Base-by-base conservation (phyloP, 1,140 invertebrate species). In the Trissolcus basalis region DNA sequence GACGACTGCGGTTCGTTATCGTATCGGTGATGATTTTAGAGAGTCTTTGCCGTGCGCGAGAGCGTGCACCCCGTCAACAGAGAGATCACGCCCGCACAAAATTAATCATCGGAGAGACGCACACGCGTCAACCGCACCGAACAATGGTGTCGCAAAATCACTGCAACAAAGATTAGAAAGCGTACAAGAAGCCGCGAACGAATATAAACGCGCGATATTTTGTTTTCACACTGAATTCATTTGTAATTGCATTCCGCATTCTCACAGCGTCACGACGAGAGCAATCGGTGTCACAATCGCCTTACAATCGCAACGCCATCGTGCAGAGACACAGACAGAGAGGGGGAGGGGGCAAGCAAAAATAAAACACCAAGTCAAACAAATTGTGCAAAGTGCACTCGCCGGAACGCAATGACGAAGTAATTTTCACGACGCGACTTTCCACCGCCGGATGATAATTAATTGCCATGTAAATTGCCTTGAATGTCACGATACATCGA, bases 21-120 rank as follows among this genome's bases (percentile, higher is more conserved):
- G 71, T 44, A 79, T 80, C 80, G 63, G 12, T 56, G 82, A 77
- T 72, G 78, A 73, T 84, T 80, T 78, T 81, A 78, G 64, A 78
- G 64, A 50, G 50, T 77, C 55, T 71, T 71, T 48, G 56, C 41
- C 63, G 43, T 13, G 33, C 58, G 45, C n/a, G n/a, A n/a, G n/a
- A n/a, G n/a, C 15, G 33, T 15, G 41, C n/a, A 39, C 11, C 53
- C 16, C 36, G 51, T n/a, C n/a, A n/a, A 11, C 27, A 32, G 15
- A 39, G 45, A 32, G 53, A 16, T 55, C 27, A 15, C 14, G 58
- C 36, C 3, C n/a, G 19, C 36, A 9, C n/a, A 8, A 64, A 69
- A 70, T 70, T 76, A 70, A 70, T 76, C 69, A 76, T 65, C 65
- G 65, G 65, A 76, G 59, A 47, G 48, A 60, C 47, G 65, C 59